Conservation (phyloP, 2,888 invertebrate genomes). For the Caenorhabditis drosophilae region DNA sequence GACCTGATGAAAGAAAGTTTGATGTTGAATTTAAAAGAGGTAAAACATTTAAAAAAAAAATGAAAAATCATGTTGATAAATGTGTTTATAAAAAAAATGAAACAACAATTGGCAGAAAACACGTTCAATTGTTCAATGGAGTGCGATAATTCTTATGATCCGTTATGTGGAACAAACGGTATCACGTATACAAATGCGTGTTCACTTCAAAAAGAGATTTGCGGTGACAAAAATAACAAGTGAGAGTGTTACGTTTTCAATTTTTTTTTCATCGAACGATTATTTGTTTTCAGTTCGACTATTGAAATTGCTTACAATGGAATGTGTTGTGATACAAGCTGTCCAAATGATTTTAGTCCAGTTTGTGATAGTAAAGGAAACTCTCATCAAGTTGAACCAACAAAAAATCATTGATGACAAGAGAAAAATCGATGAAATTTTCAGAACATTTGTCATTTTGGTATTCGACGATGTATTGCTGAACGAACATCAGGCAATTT, state of each 20-base stretch:
- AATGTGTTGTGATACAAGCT: constrained; percentile 46
- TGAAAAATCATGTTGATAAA: too few relatives aligned
- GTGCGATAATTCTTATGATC: constrained; percentile 56
- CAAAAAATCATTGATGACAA: background rate
- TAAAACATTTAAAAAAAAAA: background rate
- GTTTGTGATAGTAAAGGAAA: constrained; percentile 51
- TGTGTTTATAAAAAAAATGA: too few relatives aligned
- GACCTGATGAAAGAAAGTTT: constrained; percentile 3
- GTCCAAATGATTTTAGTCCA: constrained; percentile 50
- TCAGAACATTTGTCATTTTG: constrained; percentile 63
- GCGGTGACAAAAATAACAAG: constrained; percentile 16
- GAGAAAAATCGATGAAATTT: constrained; percentile 1
- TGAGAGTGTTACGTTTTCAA: background rate
- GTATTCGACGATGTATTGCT: constrained; percentile 55
- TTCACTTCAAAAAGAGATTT: constrained; percentile 48
- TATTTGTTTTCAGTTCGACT: constrained; percentile 11
- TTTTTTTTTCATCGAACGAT: constrained; percentile 4
- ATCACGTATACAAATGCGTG: constrained; percentile 61
- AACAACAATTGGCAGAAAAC: constrained; percentile 13
- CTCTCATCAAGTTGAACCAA: constrained; percentile 43
- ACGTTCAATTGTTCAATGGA: constrained; percentile 28
- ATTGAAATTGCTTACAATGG: constrained; percentile 43
- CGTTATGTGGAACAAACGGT: constrained; percentile 60
- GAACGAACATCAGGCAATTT: constrained; percentile 45
- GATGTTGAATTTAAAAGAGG: constrained; percentile 7